Conservation (phyloP, 2,888 invertebrate genomes). For the Sminthurides aquaticus region DNA sequence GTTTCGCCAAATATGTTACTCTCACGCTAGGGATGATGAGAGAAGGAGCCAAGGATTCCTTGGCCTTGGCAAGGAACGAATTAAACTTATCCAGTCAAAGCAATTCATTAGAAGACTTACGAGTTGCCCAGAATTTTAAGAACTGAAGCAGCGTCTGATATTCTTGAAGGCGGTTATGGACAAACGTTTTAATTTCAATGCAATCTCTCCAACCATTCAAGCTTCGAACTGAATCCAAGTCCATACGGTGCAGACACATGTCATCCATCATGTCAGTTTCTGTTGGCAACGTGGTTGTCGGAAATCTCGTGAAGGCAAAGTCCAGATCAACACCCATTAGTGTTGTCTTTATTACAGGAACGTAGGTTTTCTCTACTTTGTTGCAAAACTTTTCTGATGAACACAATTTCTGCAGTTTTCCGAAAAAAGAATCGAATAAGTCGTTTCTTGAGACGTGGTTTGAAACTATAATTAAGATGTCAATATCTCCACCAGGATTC, state of each 20-base stretch:
- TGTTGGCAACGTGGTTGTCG: background rate
- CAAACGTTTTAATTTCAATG: background rate
- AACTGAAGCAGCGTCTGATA: background rate
- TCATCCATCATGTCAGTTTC: background rate
- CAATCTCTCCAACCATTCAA: conserved; percentile 9
- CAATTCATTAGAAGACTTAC: too few species aligned
- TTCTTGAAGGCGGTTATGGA: background rate
- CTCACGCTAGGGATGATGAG: too few species aligned
- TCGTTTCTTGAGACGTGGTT: background rate
- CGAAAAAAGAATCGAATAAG: background rate
- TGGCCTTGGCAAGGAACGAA: too few species aligned
- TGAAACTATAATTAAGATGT: conserved; percentile 3
- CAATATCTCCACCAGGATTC: conserved; percentile 9
- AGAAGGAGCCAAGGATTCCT: background rate
- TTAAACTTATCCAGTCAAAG: too few species aligned
- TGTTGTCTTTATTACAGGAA: conserved; percentile 11
- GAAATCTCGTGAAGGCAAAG: conserved; percentile 1
- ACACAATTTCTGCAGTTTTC: background rate
- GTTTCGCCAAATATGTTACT: too few species aligned
- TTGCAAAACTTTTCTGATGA: background rate
- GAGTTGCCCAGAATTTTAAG: conserved; percentile 7
- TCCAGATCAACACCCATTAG: conserved; percentile 6
- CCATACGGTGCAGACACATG: conserved; percentile 1
- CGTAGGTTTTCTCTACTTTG: conserved; percentile 8
- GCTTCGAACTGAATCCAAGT: conserved; percentile 10